phyloP scores from a whole-genome alignment of 2,113 vertebrate species.

The Sebastes fasciatus region DNA sequence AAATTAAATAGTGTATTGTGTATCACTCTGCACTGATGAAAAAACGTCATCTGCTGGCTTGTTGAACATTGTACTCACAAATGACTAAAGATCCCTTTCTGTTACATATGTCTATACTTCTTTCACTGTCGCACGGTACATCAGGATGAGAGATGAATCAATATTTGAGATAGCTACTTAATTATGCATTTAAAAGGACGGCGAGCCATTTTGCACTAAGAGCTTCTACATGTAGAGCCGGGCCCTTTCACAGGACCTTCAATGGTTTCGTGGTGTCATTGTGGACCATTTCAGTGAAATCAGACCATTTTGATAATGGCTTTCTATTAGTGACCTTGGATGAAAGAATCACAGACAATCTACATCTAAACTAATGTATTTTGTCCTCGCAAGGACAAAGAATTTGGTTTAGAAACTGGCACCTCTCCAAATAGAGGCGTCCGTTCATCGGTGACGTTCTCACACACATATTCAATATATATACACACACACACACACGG shows the following conservation, averaged over 20 bases:
- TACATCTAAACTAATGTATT: constrained; percentile 79
- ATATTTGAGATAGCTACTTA: constrained; percentile 78
- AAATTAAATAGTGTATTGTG: constrained; percentile 23
- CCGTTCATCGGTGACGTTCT: constrained; percentile 40
- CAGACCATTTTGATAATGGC: constrained; percentile 81
- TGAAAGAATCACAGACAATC: constrained; percentile 79
- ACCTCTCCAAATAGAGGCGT: constrained; percentile 69
- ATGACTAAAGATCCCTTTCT: constrained; percentile 47
- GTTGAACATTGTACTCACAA: constrained; percentile 47
- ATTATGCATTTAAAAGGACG: constrained; percentile 80
- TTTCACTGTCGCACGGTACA: constrained; percentile 40
- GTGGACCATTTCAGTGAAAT: constrained; percentile 77
- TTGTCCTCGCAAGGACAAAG: constrained; percentile 76
- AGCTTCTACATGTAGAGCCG: constrained; percentile 76
- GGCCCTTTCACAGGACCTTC: constrained; percentile 70
- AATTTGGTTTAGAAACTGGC: constrained; percentile 72
- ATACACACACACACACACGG: constrained; percentile 36
- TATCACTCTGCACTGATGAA: constrained; percentile 18
- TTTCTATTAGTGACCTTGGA: constrained; percentile 81
- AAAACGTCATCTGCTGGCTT: constrained; percentile 24
- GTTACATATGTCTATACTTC: constrained; percentile 62
- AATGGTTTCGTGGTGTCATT: constrained; percentile 75
- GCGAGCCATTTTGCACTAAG: constrained; percentile 73
- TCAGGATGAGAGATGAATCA: constrained; percentile 72
- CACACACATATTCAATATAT: constrained; percentile 8